A percentile compares a stretch with the other conserved stretches of the same genome.
These are phyloP conservation scores for Lymantria dispar DNA, from an alignment of 2,888 invertebrate genomes.

Conservation along the genomic window DNA sequence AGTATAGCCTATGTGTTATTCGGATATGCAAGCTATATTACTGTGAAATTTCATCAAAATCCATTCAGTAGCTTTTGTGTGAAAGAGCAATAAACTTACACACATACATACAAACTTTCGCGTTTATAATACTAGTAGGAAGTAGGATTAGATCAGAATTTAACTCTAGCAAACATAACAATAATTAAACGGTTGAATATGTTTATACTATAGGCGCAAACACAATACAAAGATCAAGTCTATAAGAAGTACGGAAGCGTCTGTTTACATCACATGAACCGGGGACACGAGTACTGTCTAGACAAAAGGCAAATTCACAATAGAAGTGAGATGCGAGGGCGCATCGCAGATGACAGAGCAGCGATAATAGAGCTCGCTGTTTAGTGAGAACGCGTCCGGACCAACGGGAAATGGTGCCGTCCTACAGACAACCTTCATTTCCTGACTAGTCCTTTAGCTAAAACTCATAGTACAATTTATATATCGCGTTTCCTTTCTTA, in stretches of 20 bases:
- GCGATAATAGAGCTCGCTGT: constrained; percentile 57
- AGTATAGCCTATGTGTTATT: too few relatives aligned
- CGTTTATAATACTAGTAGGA: too few relatives aligned
- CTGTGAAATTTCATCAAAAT: too few relatives aligned
- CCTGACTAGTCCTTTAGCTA: constrained; percentile 59
- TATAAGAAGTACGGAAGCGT: constrained; percentile 37
- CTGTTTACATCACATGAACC: constrained; percentile 40
- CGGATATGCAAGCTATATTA: too few relatives aligned
- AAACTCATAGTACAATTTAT: constrained; percentile 31
- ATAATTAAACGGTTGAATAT: constrained; percentile 25
- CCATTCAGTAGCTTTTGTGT: too few relatives aligned
- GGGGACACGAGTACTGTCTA: constrained; percentile 12
- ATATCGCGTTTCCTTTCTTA: too few relatives aligned
- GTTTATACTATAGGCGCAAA: constrained; percentile 26
- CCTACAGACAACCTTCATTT: constrained; percentile 75
- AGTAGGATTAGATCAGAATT: too few relatives aligned
- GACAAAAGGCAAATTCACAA: constrained; percentile 46
- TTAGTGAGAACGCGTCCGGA: constrained; percentile 57
- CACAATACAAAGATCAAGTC: constrained; percentile 36
- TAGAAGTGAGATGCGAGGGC: constrained; percentile 47
- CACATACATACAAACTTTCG: too few relatives aligned
- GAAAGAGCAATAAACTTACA: too few relatives aligned
- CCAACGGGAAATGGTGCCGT: constrained; percentile 65
- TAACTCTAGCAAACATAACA: neutral
- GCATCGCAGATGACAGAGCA: constrained; percentile 54